These are phyloP conservation scores for Sturnira hondurensis DNA, from an alignment of 2,113 vertebrate species.

Conservation along the genomic window DNA sequence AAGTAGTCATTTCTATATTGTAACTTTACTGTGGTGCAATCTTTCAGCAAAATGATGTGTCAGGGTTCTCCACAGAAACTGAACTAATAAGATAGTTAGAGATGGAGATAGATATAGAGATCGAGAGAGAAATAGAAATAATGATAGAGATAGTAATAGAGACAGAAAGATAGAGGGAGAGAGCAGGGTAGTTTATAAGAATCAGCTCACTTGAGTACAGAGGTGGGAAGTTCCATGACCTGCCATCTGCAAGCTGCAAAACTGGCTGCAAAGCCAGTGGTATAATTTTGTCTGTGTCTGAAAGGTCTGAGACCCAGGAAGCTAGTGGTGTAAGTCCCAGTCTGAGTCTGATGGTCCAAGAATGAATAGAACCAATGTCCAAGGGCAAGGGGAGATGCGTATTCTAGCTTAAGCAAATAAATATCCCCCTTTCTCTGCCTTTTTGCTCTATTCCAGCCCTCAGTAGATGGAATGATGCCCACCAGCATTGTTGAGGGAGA, in stretches of 20 bases:
- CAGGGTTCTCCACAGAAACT: background rate
- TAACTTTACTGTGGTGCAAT: background rate
- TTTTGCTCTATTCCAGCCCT: background rate
- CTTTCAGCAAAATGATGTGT: background rate
- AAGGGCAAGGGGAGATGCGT: background rate
- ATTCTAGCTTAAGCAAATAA: background rate
- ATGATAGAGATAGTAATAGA: background rate
- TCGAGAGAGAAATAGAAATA: background rate
- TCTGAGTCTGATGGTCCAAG: no score
- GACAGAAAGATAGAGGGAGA: background rate
- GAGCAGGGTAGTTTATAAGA: background rate
- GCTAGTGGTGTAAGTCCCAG: background rate
- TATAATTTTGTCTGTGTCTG: background rate
- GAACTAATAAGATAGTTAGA: background rate
- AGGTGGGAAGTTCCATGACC: background rate
- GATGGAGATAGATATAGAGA: no score
- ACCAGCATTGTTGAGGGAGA: background rate
- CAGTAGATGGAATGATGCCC: background rate
- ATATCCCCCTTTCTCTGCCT: background rate
- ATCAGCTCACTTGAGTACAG: background rate
- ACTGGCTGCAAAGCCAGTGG: background rate
- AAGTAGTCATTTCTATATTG: background rate
- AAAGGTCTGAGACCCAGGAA: background rate
- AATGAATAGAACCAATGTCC: background rate
- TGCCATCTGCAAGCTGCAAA: background rate